Percentiles rank a stretch among this genome's conserved stretches.
phyloP scores from a whole-genome alignment of 2,888 invertebrate species.

The Drosophila gaucha region DNA sequence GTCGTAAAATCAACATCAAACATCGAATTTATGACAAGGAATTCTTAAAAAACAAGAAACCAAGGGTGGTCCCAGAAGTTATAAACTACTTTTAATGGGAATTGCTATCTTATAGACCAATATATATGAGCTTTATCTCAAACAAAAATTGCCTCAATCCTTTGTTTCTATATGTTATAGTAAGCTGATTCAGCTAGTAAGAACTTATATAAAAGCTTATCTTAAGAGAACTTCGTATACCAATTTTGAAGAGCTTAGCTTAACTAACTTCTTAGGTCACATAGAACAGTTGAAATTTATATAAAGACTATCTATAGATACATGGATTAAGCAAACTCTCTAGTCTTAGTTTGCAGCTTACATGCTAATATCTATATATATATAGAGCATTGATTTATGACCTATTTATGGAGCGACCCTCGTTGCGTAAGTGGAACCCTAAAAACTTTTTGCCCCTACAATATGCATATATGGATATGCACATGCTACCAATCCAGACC shows the following conservation, averaged over 20 bases:
- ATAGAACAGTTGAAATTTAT: not conserved
- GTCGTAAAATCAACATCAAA: conserved; percentile 32
- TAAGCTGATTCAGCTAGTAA: not conserved
- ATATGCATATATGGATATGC: conserved; percentile 6
- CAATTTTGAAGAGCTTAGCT: not conserved
- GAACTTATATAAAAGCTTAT: not conserved
- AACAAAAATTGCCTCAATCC: no score
- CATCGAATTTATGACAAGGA: conserved; percentile 4
- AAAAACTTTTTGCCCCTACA: conserved; percentile 4
- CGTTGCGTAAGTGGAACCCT: conserved; percentile 15
- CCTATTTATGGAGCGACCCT: conserved; percentile 12
- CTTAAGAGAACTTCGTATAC: not conserved
- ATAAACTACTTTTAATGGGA: not conserved
- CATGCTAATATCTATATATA: not conserved
- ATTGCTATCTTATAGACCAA: not conserved
- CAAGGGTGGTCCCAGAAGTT: not conserved
- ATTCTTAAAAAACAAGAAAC: not conserved
- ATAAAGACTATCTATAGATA: no score
- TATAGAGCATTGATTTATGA: not conserved
- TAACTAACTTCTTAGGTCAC: not conserved
- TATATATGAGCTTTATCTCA: no score
- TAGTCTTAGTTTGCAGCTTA: not conserved
- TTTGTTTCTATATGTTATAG: not conserved
- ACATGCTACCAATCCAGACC: conserved; percentile 30
- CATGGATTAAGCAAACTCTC: no score